Conservation (phyloP, 92 coral and sea anemone genomes). For the Scolanthus callimorphus region DNA sequence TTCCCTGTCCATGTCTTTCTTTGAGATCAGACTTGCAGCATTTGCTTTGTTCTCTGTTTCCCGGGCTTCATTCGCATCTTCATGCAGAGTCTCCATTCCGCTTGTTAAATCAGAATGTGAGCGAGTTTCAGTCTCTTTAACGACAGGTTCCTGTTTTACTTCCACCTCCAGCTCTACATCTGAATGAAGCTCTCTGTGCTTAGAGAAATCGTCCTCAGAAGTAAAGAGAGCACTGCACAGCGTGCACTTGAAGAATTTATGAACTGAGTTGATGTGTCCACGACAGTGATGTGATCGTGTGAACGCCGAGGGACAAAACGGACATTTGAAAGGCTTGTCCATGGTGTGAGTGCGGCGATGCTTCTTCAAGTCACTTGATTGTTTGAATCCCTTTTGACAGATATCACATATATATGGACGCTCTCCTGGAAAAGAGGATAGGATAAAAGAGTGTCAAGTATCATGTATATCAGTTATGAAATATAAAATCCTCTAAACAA, state of each 20-base stretch:
- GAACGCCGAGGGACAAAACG: slow-evolving; percentile 84
- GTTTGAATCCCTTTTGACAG: slow-evolving; percentile 94
- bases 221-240: slow-evolving; percentile 79
- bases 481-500: too few species aligned
- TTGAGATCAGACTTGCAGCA: slow-evolving; percentile 2
- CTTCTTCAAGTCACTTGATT: slow-evolving; percentile 94
- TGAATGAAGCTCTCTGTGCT: slow-evolving; percentile 74
- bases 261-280: slow-evolving; percentile 81
- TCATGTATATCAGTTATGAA: too few species aligned
- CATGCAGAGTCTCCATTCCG: too few species aligned
- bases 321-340: slow-evolving; percentile 92
- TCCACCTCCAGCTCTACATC: slow-evolving; percentile 4
- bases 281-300: slow-evolving; percentile 94
- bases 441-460: too few species aligned
- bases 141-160: too few species aligned
- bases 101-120: too few species aligned
- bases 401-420: slow-evolving; percentile 91
- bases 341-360: slow-evolving; percentile 92
- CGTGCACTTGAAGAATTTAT: slow-evolving; percentile 74
- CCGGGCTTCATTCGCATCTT: too few species aligned
- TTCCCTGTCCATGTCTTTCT: background rate
- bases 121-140: too few species aligned
- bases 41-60: too few species aligned
- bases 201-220: slow-evolving; percentile 73
- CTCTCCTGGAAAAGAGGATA: slow-evolving; percentile 57